phyloP scores from a whole-genome alignment of 2,797 vertebrate species.

The Buceros bicornis region DNA sequence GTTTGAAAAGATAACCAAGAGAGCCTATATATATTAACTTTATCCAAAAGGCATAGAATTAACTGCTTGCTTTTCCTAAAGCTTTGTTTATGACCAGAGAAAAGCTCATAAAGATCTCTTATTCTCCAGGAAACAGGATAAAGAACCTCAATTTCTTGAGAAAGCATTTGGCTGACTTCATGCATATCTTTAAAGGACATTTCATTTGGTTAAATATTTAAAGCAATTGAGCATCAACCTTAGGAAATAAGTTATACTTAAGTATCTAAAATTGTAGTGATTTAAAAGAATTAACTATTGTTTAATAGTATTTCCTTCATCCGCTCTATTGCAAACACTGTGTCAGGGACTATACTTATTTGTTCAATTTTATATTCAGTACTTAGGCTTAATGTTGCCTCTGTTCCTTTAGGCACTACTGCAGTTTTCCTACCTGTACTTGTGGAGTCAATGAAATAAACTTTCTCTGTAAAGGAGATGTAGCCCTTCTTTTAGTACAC shows the following conservation, averaged over 20 bases:
- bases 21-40: background rate
- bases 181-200: background rate
- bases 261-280: background rate
- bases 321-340: background rate
- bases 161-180: background rate
- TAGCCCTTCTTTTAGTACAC: background rate
- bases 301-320: background rate
- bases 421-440: background rate
- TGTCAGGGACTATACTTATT: background rate
- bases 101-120: background rate
- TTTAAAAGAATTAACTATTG: background rate
- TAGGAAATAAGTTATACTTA: background rate
- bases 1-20: background rate
- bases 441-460: background rate
- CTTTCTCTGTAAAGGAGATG: background rate
- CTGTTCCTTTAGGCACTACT: background rate
- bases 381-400: background rate
- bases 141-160: background rate
- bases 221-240: background rate
- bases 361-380: background rate
- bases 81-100: background rate
- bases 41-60: background rate
- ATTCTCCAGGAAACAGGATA: background rate
- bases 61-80: background rate
- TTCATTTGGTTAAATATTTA: background rate